Conservation (phyloP, 2,797 vertebrate species). For the Acanthis flammea region DNA sequence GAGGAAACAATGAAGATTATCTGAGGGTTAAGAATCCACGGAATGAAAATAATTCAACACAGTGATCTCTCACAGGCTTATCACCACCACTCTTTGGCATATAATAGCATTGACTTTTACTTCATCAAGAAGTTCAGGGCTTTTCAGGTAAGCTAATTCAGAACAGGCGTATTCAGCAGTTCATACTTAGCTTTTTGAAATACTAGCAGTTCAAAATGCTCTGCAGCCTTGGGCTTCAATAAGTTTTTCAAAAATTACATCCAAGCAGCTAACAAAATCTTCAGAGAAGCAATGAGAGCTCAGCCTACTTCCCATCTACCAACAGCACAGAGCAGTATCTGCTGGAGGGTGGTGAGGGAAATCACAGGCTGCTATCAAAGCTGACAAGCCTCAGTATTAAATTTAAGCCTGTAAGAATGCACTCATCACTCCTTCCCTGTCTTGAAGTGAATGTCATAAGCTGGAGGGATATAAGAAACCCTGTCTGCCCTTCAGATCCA, state of each 20-base stretch:
- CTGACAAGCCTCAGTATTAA: background rate
- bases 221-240: background rate
- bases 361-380: background rate
- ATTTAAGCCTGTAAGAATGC: background rate
- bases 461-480: background rate
- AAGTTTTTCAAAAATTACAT: background rate
- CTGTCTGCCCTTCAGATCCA: background rate
- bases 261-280: background rate
- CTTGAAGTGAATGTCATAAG: background rate
- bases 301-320: background rate
- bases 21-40: background rate
- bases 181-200: background rate
- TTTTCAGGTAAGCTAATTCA: background rate
- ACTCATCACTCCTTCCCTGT: background rate
- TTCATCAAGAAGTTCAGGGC: background rate
- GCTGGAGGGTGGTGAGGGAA: background rate
- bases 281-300: background rate
- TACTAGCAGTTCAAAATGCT: background rate
- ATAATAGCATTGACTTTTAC: background rate
- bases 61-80: background rate
- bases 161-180: background rate
- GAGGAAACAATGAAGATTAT: background rate
- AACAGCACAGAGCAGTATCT: background rate
- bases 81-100: background rate
- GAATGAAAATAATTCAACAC: constrained; percentile 31